Base-by-base conservation (phyloP, 2,888 invertebrate species). In the Ophion costatus region DNA sequence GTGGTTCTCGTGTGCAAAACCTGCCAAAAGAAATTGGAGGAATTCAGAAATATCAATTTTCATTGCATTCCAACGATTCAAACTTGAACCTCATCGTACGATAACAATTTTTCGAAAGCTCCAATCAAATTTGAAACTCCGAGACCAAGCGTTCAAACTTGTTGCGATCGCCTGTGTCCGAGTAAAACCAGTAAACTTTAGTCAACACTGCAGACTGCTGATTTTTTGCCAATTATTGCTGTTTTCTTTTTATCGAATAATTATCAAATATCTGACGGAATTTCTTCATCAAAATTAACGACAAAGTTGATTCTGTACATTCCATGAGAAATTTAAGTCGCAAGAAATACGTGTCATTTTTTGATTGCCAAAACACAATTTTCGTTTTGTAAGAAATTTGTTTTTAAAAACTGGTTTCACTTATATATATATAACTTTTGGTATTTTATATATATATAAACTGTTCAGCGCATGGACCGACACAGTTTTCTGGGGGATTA, bases 321-420 rank as follows among this genome's bases (percentile, higher is more conserved):
- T 51, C 29, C 29, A 29, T 29, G n/a, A n/a, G n/a, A 56, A 17
- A 20, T 69, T 69, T 9, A 6, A 38, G 9, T 38, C 38, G 38
- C 38, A 38, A 38, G 7, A 0, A 38, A 38, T 38, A 38, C 9
- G 9, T 6, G 38, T 9, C 38, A 38, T 38, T 38, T 6, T 38
- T 38, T 38, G 38, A 38, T 38, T 38, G 38, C 38, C 38, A 38
- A 38, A 38, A 38, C 38, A 38, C 38, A 38, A 38, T 38, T 38
- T 38, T 38, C 6, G 38, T 38, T 38, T 38, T 5, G 38, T 9
- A 38, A 38, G 9, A 38, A 7, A 38, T 7, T 38, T 38, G 38
- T 38, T 38, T 38, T 38, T 38, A 45, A 74, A 74, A 42, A 45
- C 74, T 61, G 29, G 63, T 45, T 74, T 63, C 24, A 74, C 74